These are phyloP conservation scores for Cichlasoma orientale DNA, from an alignment of 2,797 vertebrate genomes.

Conservation along the genomic window DNA sequence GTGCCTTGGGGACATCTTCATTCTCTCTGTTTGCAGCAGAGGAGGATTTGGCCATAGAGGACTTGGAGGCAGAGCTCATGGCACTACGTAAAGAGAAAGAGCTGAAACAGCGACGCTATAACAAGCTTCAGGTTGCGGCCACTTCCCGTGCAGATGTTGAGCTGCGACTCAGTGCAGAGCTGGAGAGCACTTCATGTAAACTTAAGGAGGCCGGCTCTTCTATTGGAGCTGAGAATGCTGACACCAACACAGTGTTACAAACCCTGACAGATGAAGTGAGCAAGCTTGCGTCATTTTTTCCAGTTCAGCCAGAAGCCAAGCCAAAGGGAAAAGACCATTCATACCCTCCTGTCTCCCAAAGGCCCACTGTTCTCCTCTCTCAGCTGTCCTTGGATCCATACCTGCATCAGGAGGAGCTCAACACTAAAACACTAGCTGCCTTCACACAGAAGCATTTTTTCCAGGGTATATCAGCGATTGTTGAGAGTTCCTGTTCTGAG, in stretches of 20 bases:
- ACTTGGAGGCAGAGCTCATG: constrained; percentile 86
- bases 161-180: constrained; percentile 71
- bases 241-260: constrained; percentile 81
- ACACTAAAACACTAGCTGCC: constrained; percentile 83
- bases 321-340: constrained; percentile 28
- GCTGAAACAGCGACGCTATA: constrained; percentile 81
- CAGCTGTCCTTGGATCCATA: constrained; percentile 85
- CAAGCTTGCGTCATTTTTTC: constrained; percentile 78
- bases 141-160: constrained; percentile 73
- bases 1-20: constrained; percentile 16
- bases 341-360: constrained; percentile 21
- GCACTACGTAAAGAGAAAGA: constrained; percentile 81
- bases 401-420: constrained; percentile 85
- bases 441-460: constrained; percentile 84
- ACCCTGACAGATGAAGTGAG: constrained; percentile 74
- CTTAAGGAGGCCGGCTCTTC: constrained; percentile 74
- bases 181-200: constrained; percentile 62
- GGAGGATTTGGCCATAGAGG: constrained; percentile 73
- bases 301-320: constrained; percentile 28
- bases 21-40: constrained; percentile 49
- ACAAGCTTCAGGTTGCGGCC: constrained; percentile 83
- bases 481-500: constrained; percentile 81
- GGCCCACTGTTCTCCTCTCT: constrained; percentile 79
- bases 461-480: constrained; percentile 76
- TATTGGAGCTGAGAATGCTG: constrained; percentile 77